Evolutionary conservation across 2,113 vertebrate species (phyloP).

Genomic region (Brachypteracias leptosomus): DNA sequence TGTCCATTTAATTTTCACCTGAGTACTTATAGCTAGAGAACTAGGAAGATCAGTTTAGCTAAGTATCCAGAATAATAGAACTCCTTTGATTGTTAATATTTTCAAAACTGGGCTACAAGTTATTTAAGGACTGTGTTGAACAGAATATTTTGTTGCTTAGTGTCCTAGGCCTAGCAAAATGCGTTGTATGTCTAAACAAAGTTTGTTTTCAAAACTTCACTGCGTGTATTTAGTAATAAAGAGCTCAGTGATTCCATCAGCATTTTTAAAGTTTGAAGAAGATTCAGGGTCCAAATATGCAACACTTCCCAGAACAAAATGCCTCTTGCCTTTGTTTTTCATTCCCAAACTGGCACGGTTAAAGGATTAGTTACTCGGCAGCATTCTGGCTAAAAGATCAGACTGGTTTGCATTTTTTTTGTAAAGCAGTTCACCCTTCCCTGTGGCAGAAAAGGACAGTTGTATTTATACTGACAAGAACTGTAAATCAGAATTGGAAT

Average conservation of each 20-base stretch:
- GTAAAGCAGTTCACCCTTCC: slow-evolving; percentile 6
- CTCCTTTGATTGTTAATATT: background rate
- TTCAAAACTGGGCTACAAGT: background rate
- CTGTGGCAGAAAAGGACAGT: slow-evolving; percentile 32
- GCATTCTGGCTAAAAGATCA: slow-evolving; percentile 29
- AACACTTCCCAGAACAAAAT: slow-evolving; percentile 7
- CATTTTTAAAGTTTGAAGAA: slow-evolving; percentile 4
- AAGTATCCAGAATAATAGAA: background rate
- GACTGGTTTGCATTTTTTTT: slow-evolving; percentile 23
- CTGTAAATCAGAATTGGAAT: slow-evolving; percentile 34
- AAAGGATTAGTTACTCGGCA: slow-evolving; percentile 44
- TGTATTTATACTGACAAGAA: slow-evolving; percentile 35
- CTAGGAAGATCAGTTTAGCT: background rate
- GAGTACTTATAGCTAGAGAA: background rate
- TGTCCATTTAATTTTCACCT: background rate
- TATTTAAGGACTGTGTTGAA: background rate
- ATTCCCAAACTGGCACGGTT: background rate
- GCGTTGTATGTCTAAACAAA: background rate
- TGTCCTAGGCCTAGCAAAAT: background rate
- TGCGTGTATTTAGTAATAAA: background rate
- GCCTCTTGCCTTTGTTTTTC: slow-evolving; percentile 18
- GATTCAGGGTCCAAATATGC: background rate
- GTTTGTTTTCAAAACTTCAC: background rate
- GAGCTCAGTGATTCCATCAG: background rate
- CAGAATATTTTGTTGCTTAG: background rate